phyloP scores from a whole-genome alignment of 2,113 vertebrate genomes.

The Nettapus auritus region DNA sequence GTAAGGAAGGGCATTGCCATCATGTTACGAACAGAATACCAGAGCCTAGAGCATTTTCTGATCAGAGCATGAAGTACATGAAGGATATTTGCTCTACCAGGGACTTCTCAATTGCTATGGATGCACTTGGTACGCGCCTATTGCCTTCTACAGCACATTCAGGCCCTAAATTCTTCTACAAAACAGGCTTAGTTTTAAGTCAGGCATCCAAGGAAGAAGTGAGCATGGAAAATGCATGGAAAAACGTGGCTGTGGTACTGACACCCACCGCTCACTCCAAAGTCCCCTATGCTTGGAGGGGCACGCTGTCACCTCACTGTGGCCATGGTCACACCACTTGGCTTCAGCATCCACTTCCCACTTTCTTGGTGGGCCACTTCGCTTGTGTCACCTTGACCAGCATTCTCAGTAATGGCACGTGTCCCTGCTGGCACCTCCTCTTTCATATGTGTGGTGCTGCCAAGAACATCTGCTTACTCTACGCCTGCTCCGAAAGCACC shows the following conservation, averaged over 20 bases:
- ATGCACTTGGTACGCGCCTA: neutral
- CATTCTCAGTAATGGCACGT: neutral
- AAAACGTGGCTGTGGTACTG: neutral
- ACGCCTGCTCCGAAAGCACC: neutral
- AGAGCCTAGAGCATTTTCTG: neutral
- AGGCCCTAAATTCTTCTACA: neutral
- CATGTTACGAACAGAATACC: neutral
- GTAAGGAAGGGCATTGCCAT: neutral
- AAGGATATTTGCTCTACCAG: neutral
- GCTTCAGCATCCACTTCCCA: neutral
- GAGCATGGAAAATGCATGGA: accelerated
- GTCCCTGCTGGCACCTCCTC: neutral
- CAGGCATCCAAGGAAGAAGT: neutral
- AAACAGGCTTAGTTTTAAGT: neutral
- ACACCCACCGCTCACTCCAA: neutral
- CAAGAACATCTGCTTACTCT: neutral
- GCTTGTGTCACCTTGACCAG: neutral
- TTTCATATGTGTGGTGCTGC: accelerated
- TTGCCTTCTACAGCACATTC: neutral
- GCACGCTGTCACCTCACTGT: accelerated
- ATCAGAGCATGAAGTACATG: neutral
- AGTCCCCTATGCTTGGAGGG: neutral
- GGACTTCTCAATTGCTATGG: neutral
- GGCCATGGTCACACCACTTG: neutral
- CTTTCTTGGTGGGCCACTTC: neutral